These are phyloP conservation scores for Lamprologus lemairii DNA, from an alignment of 2,113 vertebrate species.

Conservation along the genomic window DNA sequence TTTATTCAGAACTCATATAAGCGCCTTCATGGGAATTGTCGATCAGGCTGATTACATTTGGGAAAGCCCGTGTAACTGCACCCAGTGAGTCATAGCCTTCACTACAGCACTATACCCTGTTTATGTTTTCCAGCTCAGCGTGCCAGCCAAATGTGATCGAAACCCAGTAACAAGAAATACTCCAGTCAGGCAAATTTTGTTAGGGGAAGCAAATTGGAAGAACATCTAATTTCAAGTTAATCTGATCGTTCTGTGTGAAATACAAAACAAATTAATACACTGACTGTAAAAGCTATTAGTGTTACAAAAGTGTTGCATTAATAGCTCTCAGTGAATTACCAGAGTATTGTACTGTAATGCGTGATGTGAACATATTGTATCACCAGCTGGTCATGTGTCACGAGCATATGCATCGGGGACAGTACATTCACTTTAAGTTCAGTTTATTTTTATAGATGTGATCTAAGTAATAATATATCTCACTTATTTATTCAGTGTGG, in stretches of 20 bases:
- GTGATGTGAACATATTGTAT: background rate
- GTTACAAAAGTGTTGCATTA: background rate
- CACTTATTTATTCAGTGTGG: background rate
- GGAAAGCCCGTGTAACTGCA: background rate
- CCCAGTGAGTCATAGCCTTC: slow-evolving; percentile 7
- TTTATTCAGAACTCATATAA: background rate
- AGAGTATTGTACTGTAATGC: background rate
- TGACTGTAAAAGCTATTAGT: background rate
- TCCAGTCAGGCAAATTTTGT: background rate
- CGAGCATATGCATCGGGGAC: background rate
- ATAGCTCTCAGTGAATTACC: background rate
- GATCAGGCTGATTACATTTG: slow-evolving; percentile 5
- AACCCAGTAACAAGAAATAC: background rate
- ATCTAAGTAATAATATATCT: background rate
- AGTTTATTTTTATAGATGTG: background rate
- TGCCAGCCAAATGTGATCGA: background rate
- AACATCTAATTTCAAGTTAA: background rate
- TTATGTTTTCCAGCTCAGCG: background rate
- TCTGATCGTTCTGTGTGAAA: background rate
- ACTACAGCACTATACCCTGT: background rate
- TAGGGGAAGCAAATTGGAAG: background rate
- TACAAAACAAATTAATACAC: background rate
- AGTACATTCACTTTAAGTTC: background rate
- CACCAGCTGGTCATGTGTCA: background rate
- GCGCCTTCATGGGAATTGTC: background rate